Percentiles rank a stretch among this genome's conserved stretches.
Conservation (phyloP, 2,888 invertebrate species). For the Athripsodes cinereus region DNA sequence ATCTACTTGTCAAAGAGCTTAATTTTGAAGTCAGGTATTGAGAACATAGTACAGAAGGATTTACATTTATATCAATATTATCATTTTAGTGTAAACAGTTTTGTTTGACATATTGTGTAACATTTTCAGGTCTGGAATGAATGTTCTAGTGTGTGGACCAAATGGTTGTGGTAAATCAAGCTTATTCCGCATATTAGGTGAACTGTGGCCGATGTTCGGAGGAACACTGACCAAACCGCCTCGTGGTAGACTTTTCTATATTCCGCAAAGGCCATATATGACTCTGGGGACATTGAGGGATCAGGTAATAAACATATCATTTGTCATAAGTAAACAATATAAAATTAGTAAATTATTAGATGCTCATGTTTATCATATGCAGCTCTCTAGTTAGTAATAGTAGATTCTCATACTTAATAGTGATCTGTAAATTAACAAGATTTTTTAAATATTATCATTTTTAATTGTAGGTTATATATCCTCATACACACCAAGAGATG, state of each 20-base stretch:
- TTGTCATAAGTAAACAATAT: background rate
- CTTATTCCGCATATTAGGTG: slow-evolving; percentile 91
- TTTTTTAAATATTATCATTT: background rate
- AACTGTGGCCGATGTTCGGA: slow-evolving; percentile 96
- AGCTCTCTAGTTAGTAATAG: background rate
- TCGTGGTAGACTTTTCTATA: slow-evolving; percentile 91
- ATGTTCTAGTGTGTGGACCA: slow-evolving; percentile 96
- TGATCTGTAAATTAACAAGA: background rate
- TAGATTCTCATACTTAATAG: background rate
- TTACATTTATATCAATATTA: background rate
- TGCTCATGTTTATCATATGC: background rate
- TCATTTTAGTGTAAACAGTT: background rate
- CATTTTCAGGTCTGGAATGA: slow-evolving; percentile 72
- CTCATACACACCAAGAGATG: slow-evolving; percentile 87
- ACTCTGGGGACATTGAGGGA: slow-evolving; percentile 91
- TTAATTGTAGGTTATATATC: slow-evolving; percentile 74
- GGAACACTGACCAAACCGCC: slow-evolving; percentile 94
- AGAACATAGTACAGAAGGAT: background rate
- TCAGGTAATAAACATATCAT: no score
- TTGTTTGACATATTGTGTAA: background rate
- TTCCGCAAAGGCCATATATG: slow-evolving; percentile 98
- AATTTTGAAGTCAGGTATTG: slow-evolving; percentile 78
- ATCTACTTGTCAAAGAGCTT: slow-evolving; percentile 83
- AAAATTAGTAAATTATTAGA: background rate
- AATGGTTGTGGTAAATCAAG: slow-evolving; percentile 99